Base-by-base conservation (phyloP, 2,113 vertebrate genomes). In the Casuarius casuarius region DNA sequence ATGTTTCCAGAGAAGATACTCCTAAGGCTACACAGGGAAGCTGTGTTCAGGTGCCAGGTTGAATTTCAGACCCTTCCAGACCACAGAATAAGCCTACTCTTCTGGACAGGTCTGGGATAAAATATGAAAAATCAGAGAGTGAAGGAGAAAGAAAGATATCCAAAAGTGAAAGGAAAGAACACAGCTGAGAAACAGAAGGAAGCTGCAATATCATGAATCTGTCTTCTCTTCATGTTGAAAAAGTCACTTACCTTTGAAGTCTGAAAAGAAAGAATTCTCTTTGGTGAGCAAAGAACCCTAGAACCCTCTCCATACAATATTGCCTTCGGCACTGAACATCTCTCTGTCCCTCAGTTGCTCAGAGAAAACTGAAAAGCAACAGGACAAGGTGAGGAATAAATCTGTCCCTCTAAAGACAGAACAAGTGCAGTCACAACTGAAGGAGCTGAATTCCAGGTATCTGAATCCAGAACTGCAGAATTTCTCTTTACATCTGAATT, bases 331-430 rank as follows among this genome's bases (percentile, higher is more conserved):
- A 86, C 72, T 56, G 52, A 87, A 49, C 12, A 58, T 18, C 38
- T 56, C n/a, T 15, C 11, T 4, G 29, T 61, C 3, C 2, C 56
- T 82, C 65, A 38, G 61, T 6, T 29, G 63, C 61, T 56, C 31
- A 85, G 54, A 72, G 51, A 21, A 91, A 94, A 77, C 40, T 35
- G 61, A 38, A 81, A 90, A 87, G 61, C 51, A 85, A 31, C 15
- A 59, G 66, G 33, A 17, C 46, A 74, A 63, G 40, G 40, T 14
- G 58, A 88, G 33, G 42, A 90, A 63, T 3, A 67, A 40, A 31
- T 29, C 26, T 0, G 0, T 4, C 23, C 14, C 66, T 40, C 29
- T 18, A 6, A 35, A 58, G 20, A 29, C 12, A 51, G 33, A 31
- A 35, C 17, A 63, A 49, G 35, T 19, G 21, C 72, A 46, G 17